Evolutionary conservation across 2,113 vertebrate genomes (phyloP), one percentile per base, ranked within the genome.

Genomic region (Ceratotherium simum): DNA sequence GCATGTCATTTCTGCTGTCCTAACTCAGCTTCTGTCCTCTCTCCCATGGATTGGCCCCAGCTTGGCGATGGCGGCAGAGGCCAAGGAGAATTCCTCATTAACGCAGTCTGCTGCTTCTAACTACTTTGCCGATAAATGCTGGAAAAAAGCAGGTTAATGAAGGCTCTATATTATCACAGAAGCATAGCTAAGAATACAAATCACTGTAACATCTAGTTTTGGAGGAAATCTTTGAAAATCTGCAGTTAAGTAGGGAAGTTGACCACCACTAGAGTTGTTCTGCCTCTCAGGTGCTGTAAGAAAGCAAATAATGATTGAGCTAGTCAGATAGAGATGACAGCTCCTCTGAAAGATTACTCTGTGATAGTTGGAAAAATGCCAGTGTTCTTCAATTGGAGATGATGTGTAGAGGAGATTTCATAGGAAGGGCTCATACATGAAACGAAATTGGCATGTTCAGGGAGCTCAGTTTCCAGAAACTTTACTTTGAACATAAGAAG

Each of bases 401-500:
- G 51, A 96, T 62, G 20, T 82, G 11, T 0, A 0, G 95, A 46
- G 65, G 56, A 90, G 86, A 82, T 73, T 91, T 65, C 78, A 93
- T 12, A 80, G 36, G 42, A 94, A 95, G 29, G 70, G 83, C 56
- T 98, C 56, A 42, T 89, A 89, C 5, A 65, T 78, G 72, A 98
- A 96, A 97, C 65, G 64, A 46, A 92, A 96, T 42, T 95, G 82
- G 93, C 31, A 65, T 36, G 72, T 93, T 93, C 56, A 93, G 81
- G 90, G 93, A 96, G 56, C 48, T 97, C 84, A 60, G 89, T 97
- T 98, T 97, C 96, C 39, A 70, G 95, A 90, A 93, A 87, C 96
- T 98, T 96, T 51, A 86, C 91, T 98, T 96, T 96, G 96, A 92
- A 27, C 25, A 96, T 85, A 78, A 95, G 97, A 98, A 96, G 93